These are phyloP conservation scores for Notamacropus eugenii DNA, from an alignment of 2,797 vertebrate genomes.

Conservation along the genomic window DNA sequence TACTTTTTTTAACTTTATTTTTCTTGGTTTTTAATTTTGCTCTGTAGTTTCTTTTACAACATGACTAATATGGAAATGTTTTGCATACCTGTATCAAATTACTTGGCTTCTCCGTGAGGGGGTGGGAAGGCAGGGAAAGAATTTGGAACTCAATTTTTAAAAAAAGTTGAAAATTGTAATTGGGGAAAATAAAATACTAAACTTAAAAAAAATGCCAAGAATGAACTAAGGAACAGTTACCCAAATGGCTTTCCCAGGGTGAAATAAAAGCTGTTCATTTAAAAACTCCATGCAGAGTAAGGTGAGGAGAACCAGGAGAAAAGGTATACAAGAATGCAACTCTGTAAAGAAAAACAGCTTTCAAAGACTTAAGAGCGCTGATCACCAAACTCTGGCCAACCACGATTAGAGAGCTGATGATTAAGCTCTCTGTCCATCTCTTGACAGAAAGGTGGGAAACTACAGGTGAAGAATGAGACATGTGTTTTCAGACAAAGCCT, in stretches of 20 bases:
- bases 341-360: background rate
- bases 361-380: background rate
- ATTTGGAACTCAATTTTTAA: too few relatives aligned
- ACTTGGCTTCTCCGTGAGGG: too few relatives aligned
- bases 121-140: too few relatives aligned
- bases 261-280: too few relatives aligned
- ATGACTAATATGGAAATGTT: background rate
- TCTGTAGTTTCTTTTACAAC: background rate
- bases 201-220: too few relatives aligned
- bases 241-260: too few relatives aligned
- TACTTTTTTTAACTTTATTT: background rate
- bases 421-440: background rate
- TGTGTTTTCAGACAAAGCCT: background rate
- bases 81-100: background rate
- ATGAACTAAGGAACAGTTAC: too few relatives aligned
- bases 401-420: background rate
- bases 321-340: background rate
- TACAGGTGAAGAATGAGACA: background rate
- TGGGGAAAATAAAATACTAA: too few relatives aligned
- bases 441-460: background rate
- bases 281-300: background rate
- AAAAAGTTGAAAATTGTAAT: too few relatives aligned
- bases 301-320: background rate
- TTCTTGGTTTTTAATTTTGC: background rate
- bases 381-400: background rate